Conservation (phyloP, 2,113 vertebrate species). For the Pica pica region DNA sequence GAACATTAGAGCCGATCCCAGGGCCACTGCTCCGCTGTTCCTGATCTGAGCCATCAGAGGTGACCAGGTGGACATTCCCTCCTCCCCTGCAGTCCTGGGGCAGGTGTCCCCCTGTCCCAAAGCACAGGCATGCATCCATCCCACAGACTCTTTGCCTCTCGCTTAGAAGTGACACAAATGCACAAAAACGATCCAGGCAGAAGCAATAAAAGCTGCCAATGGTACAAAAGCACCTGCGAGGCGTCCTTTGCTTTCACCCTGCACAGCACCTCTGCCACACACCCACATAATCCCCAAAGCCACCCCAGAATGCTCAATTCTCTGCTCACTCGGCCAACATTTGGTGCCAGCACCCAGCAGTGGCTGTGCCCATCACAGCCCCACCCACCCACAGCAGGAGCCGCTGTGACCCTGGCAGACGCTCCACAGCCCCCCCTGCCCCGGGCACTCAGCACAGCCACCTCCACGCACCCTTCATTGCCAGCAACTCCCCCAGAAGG, state of each 20-base stretch:
- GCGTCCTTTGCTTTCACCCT: neutral
- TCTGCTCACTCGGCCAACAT: neutral
- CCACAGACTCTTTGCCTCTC: neutral
- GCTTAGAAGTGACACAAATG: neutral
- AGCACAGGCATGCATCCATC: neutral
- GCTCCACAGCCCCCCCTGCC: accelerated
- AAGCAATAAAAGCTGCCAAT: neutral
- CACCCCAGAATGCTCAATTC: accelerated
- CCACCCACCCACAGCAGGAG: neutral
- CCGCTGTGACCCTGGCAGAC: accelerated
- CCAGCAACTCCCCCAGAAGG: neutral
- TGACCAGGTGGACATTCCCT: neutral
- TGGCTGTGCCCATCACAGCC: neutral
- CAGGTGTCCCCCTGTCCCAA: neutral
- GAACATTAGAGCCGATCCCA: neutral
- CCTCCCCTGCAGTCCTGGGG: neutral
- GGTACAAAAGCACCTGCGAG: neutral
- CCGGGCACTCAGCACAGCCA: accelerated
- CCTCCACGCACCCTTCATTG: neutral
- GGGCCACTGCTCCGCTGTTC: neutral
- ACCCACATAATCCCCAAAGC: accelerated
- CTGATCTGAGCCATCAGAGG: accelerated
- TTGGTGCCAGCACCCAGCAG: neutral
- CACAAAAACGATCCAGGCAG: neutral
- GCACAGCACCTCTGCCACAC: neutral